Conservation (phyloP, 2,113 vertebrate genomes). For the Mellivora capensis region DNA sequence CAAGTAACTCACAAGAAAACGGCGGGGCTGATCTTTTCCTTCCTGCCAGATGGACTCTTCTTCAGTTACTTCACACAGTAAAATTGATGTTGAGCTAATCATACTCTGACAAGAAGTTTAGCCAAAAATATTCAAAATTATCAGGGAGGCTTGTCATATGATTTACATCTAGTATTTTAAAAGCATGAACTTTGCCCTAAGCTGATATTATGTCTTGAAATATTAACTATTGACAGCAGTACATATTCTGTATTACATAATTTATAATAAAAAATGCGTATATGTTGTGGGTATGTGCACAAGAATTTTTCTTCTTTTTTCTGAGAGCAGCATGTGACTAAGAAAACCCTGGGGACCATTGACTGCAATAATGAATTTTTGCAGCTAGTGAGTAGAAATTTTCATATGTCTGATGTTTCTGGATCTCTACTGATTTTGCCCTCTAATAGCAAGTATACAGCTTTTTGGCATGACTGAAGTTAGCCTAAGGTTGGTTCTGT, state of each 20-base stretch:
- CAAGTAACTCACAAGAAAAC: not conserved
- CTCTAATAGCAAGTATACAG: not conserved
- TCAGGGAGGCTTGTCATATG: not conserved
- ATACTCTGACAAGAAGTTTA: not conserved
- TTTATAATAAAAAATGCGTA: not conserved
- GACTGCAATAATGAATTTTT: not conserved
- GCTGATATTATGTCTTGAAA: slow-evolving; percentile 17
- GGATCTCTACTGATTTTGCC: not conserved
- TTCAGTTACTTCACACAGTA: not conserved
- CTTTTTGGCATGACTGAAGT: not conserved
- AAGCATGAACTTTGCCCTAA: not conserved
- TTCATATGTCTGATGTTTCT: not conserved
- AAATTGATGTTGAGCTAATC: not conserved
- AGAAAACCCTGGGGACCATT: not conserved
- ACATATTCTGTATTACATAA: not conserved
- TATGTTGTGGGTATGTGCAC: not conserved
- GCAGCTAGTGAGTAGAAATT: not conserved
- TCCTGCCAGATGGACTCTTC: not conserved
- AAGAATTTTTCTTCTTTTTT: not conserved
- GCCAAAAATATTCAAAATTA: slow-evolving; percentile 8
- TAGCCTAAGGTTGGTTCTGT: not conserved
- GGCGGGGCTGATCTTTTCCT: not conserved
- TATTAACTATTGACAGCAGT: not conserved
- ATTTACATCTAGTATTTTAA: slow-evolving; percentile 9
- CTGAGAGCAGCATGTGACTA: not conserved